phyloP scores from a whole-genome alignment of 2,888 invertebrate species.

The Girardia tigrina region DNA sequence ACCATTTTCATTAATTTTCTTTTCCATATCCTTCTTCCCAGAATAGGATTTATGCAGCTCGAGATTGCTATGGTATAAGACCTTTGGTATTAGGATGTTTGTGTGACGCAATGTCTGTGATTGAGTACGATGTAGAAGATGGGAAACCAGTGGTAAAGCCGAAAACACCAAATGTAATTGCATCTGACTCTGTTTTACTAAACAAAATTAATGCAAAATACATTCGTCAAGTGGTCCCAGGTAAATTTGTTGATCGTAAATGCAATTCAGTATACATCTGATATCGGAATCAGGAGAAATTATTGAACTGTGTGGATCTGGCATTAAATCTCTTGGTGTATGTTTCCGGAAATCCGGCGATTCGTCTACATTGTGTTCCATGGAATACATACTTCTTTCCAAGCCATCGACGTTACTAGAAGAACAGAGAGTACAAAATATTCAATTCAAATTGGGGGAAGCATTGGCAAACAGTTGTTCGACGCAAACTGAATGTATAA shows the following conservation, averaged over 20 bases:
- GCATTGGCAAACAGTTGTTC: background rate
- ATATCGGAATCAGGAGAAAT: background rate
- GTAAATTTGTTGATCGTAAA: background rate
- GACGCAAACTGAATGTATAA: background rate
- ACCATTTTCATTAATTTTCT: background rate
- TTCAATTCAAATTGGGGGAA: background rate
- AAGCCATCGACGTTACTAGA: background rate
- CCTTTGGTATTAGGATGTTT: background rate
- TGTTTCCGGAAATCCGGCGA: background rate
- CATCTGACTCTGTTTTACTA: background rate
- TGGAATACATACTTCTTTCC: background rate
- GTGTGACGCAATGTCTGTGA: background rate
- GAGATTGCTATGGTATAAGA: background rate
- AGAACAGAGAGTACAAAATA: background rate
- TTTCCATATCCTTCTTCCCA: background rate
- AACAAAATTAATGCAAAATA: background rate
- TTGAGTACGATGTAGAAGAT: background rate
- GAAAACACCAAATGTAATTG: background rate
- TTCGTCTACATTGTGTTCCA: background rate
- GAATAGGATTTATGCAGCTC: background rate
- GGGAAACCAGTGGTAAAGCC: slow-evolving; percentile 1
- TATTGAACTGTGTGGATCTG: background rate
- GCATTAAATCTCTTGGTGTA: background rate
- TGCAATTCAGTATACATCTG: background rate
- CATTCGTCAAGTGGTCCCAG: background rate